Conservation (phyloP, 2,113 vertebrate genomes). For the Zosterops borbonicus region DNA sequence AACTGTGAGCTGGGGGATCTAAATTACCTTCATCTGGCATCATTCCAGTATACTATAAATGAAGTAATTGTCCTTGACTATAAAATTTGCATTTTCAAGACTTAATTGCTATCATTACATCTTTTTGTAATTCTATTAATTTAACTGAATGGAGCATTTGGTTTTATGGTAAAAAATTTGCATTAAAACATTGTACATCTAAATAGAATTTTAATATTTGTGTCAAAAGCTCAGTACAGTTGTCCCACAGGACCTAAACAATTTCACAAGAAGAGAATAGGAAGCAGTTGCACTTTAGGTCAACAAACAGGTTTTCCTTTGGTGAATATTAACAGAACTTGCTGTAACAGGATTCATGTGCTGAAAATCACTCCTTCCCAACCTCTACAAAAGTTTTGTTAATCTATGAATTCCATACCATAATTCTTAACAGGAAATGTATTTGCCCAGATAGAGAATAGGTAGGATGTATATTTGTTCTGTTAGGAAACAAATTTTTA, state of each 20-base stretch:
- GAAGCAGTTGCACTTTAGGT: slow-evolving; percentile 32
- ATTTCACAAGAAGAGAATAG: slow-evolving; percentile 67
- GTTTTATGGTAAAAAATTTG: slow-evolving; percentile 99
- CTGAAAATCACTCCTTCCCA: slow-evolving; percentile 3
- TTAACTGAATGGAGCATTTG: slow-evolving; percentile 99
- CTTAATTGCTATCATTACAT: slow-evolving; percentile 99
- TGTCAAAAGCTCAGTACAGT: slow-evolving; percentile 67
- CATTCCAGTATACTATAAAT: slow-evolving; percentile 99
- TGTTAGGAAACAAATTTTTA: background rate
- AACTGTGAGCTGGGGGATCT: slow-evolving; percentile 95
- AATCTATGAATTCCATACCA: background rate
- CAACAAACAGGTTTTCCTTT: slow-evolving; percentile 68
- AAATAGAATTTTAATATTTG: slow-evolving; percentile 87
- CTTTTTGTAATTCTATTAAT: slow-evolving; percentile 99
- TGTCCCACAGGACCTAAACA: slow-evolving; percentile 68
- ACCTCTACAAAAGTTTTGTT: background rate
- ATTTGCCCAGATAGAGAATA: background rate
- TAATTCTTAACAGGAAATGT: slow-evolving; percentile 32
- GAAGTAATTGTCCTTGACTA: slow-evolving; percentile 99
- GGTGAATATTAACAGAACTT: slow-evolving; percentile 65
- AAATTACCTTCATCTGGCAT: slow-evolving; percentile 99
- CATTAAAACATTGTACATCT: slow-evolving; percentile 95
- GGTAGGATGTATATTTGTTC: background rate
- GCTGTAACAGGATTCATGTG: background rate
- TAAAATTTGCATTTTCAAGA: slow-evolving; percentile 99